Evolutionary conservation across 1,140 invertebrate species (phyloP), one percentile per base, ranked within the genome.

Genomic region (Oryzaephilus surinamensis): DNA sequence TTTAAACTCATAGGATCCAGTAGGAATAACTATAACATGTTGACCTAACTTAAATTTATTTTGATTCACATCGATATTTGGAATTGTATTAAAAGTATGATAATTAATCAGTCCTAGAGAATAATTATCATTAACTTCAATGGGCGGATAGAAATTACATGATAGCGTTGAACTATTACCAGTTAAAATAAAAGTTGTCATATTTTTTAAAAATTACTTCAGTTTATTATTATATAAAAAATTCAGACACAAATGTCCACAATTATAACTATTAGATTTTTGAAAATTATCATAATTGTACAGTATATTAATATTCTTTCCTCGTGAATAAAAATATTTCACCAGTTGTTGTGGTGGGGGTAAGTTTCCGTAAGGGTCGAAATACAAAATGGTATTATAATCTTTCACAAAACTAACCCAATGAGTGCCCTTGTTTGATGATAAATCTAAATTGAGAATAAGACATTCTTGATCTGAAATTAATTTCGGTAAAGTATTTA

Each of bases 1-100:
- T 20, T 42, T 27, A 28, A 62, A 43, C 48, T 61, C 59, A 51
- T 61, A 61, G 17, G 54, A 52, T 11, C 57, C 56, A 15, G 46
- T 50, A 6, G 56, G 56, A 37, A 61, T 55, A 26, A 31, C 33
- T 31, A 62, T 54, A 16, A 41, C 36, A 28, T 55, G 12, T 20
- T 57, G 32, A 15, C 43, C 50, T 34, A 57, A 43, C 38, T 62
- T 54, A 49, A 63, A 59, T 43, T 51, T 48, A 53, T 61, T 61
- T 24, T 56, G 55, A 17, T 34, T 36, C 16, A 24, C 6, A 48
- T 57, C 45, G 28, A 61, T 49, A 43, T 62, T 62, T 11, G 55
- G 55, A n/a, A 61, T 60, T 10, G 54, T 55, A 49, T 62, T 52
- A 32, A 57, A 60, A 24, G 49, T 56, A 35, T 57, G 27, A 41